Conservation (phyloP, 1,140 invertebrate genomes). For the Musca vetustissima region DNA sequence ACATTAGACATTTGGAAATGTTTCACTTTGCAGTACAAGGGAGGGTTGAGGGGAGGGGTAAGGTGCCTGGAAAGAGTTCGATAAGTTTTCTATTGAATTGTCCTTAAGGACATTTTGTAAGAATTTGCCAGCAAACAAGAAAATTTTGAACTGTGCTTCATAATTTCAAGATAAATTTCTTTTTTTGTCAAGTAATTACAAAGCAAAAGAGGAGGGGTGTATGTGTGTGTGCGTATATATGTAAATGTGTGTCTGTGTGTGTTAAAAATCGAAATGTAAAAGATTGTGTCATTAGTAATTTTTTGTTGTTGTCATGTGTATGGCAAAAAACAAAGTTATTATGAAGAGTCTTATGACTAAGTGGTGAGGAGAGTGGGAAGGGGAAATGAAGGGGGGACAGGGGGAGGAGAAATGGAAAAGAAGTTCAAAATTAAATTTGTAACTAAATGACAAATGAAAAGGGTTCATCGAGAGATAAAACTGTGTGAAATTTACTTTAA, state of each 20-base stretch:
- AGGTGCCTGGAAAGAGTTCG: conserved; percentile 19
- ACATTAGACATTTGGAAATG: not conserved
- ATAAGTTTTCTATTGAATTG: conserved; percentile 2
- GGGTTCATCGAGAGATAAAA: conserved; percentile 17
- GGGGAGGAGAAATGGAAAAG: not conserved
- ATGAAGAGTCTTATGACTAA: too few relatives aligned
- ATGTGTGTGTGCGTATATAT: not conserved
- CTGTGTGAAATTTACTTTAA: too few relatives aligned
- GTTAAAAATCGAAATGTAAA: conserved; percentile 30
- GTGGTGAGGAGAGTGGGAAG: too few relatives aligned
- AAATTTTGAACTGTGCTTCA: not conserved
- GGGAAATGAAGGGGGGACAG: too few relatives aligned
- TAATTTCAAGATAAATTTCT: not conserved
- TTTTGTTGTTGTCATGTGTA: conserved; percentile 21
- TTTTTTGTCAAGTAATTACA: not conserved
- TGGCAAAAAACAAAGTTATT: too few relatives aligned
- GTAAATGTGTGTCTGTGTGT: not conserved
- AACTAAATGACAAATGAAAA: conserved; percentile 34
- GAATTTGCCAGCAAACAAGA: not conserved
- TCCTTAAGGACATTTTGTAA: conserved; percentile 30
- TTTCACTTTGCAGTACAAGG: not conserved
- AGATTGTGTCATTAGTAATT: conserved; percentile 34
- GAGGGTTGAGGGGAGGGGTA: not conserved
- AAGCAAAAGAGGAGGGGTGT: not conserved
- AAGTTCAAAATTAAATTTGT: too few relatives aligned